Evolutionary conservation across 2,797 vertebrate genomes (phyloP), one percentile per base, ranked within the genome.

Genomic region (Karalla daura): DNA sequence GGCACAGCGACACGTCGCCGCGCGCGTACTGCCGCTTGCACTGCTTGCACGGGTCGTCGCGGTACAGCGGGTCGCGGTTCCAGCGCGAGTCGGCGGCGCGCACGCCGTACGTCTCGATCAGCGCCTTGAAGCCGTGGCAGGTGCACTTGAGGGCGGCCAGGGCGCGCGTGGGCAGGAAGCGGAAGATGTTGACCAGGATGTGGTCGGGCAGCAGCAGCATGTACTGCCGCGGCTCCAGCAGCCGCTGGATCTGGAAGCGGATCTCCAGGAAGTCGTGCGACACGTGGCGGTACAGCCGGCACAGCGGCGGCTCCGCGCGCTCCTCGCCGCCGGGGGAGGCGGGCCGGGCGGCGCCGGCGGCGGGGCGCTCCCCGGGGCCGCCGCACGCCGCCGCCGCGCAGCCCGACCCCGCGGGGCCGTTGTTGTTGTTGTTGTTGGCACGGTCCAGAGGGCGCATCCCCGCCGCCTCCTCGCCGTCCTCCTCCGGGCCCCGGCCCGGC

Each of bases 41-140:
- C 91, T 99, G 98, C 88, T 99, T 99, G 87, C 98, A 99, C 41
- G 98, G 98, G 83, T 99, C 98, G 0, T 99, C 98, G 0, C 96
- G 93, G 81, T 99, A 99, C 0, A 96, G 91, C 0, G 98, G 98
- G 85, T 99, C 96, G 3, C 96, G 93, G 88, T 94, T 98, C 97
- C 97, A 98, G 27, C 94, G 95, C 0, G 96, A 98, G 40, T 99
- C 98, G 8, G 95, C 93, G 7, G 96, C 95, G 1, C 91, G 94
- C 54, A 98, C 95, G 0, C 96, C 96, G 0, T 97, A 99, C 0
- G 95, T 94, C 85, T 99, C 97, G 0, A 98, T 99, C 82, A 99
- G 71, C 28, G 81, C 92, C 51, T 96, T 96, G 85, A 99, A 98
- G 80, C 96, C 95, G 84, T 95, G 96, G 69, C 97, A 99, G 64